Evolutionary conservation across 64 coral and sea anemone genomes (phyloP), one percentile per base, ranked within the genome.

Genomic region (Montipora efflorescens): DNA sequence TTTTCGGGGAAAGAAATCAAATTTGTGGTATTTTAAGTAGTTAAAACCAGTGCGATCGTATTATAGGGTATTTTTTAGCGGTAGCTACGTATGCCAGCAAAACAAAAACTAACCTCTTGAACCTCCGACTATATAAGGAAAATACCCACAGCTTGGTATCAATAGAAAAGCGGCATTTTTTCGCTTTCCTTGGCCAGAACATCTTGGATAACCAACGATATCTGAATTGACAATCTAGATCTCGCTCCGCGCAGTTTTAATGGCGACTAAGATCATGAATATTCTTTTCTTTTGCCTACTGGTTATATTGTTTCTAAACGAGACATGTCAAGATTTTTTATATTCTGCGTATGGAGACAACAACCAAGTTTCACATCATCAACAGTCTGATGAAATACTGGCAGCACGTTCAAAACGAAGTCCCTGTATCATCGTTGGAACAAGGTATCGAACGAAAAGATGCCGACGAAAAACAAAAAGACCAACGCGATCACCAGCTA

Each of bases 371-470:
- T 67, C 81, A 47, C 14, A 7, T 19, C 36, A 19, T 13, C 12
- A 47, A 47, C 14, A 16, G 19, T 13, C 66, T 4, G 5, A 22
- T 10, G 67, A 22, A 4, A 20, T 8, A 5, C 5, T 23, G 15
- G 45, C 48, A 70, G 68, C 22, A 3, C 82, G 82, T n/a, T 4
- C 64, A 15, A 86, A 86, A 51, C 62, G 82, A 86, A 86, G 66
- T 8, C 82, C 82, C 7, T 86, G 82, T 48, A 46, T 67, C 8
- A 71, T 71, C 20, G 18, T 86, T 48, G 82, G 82, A 49, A 86
- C 82, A 13, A 19, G 82, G 1, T 86, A 64, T 19, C 44, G 82
- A 0, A 86, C 66, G 12, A 86, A 8, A 72, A 48, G 82, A 86
- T 86, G 82, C 7, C 45, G 36, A 3, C 59, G 46, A 23, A 23